Evolutionary conservation across 2,113 vertebrate species (phyloP).

Genomic region (Trichomycterus rosablanca): DNA sequence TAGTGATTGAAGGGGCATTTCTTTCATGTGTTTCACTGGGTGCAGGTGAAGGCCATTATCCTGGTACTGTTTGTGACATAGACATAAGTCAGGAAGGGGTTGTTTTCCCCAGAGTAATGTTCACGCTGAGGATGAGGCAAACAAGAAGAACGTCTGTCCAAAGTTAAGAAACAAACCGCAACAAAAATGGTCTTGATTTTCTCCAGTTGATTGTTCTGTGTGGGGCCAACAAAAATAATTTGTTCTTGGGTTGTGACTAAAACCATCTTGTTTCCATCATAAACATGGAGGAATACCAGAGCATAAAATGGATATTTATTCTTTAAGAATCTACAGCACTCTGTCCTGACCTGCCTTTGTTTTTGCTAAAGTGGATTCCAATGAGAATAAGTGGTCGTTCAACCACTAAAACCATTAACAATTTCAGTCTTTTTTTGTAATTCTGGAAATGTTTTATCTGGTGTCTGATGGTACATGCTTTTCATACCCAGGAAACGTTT

Average conservation of each 20-base stretch:
- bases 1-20: constrained; percentile 4
- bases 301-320: constrained; percentile 46
- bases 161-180: constrained; percentile 3
- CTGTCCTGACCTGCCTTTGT: constrained; percentile 62
- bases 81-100: constrained; percentile 8
- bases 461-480: constrained; percentile 78
- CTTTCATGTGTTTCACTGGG: constrained; percentile 4
- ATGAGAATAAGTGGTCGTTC: constrained; percentile 59
- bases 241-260: constrained; percentile 6
- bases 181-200: not conserved
- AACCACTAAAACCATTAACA: constrained; percentile 62
- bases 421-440: constrained; percentile 73
- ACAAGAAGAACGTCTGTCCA: constrained; percentile 3
- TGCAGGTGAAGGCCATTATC: constrained; percentile 28
- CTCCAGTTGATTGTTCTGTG: constrained; percentile 2
- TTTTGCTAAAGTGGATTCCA: constrained; percentile 52
- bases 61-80: constrained; percentile 12
- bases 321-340: constrained; percentile 54
- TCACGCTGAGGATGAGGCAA: constrained; percentile 1
- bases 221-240: not conserved
- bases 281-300: constrained; percentile 49
- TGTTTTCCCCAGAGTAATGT: constrained; percentile 17
- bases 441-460: constrained; percentile 76
- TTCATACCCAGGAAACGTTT: constrained; percentile 65
- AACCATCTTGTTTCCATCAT: constrained; percentile 50